Evolutionary conservation across 2,113 vertebrate species (phyloP).

Genomic region (Suricata suricatta): DNA sequence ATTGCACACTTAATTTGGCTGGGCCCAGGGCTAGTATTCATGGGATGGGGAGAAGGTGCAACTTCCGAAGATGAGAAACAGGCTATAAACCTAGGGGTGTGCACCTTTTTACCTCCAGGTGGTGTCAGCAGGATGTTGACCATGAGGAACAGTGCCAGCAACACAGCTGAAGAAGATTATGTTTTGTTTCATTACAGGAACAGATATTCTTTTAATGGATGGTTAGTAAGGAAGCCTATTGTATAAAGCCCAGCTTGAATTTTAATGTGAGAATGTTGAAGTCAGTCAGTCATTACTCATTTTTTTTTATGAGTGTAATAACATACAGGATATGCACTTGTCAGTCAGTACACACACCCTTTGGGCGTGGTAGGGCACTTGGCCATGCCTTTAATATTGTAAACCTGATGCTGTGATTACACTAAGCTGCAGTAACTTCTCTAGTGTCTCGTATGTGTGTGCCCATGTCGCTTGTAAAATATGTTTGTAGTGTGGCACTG

Average conservation of each 20-base stretch:
- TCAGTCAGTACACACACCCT: background rate
- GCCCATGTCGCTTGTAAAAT: background rate
- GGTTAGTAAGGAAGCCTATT: slow-evolving; percentile 3
- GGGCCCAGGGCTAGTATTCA: background rate
- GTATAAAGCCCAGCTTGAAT: slow-evolving; percentile 10
- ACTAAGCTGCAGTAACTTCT: background rate
- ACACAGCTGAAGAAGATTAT: background rate
- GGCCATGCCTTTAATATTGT: background rate
- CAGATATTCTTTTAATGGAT: slow-evolving; percentile 10
- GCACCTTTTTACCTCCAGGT: background rate
- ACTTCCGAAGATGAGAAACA: background rate
- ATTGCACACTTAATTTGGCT: background rate
- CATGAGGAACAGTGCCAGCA: background rate
- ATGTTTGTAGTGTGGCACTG: background rate
- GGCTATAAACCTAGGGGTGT: background rate
- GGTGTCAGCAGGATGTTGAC: background rate
- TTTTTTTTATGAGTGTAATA: slow-evolving; percentile 51
- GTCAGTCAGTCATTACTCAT: slow-evolving; percentile 22
- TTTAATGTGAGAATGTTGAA: slow-evolving; percentile 11
- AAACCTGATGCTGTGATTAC: background rate
- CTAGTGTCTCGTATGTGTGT: background rate
- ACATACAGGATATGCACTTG: slow-evolving; percentile 24
- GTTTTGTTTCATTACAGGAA: slow-evolving; percentile 1
- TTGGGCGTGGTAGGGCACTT: background rate
- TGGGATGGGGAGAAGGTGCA: background rate